phyloP scores from a whole-genome alignment of 1,140 invertebrate genomes.

The Listronotus oregonensis region DNA sequence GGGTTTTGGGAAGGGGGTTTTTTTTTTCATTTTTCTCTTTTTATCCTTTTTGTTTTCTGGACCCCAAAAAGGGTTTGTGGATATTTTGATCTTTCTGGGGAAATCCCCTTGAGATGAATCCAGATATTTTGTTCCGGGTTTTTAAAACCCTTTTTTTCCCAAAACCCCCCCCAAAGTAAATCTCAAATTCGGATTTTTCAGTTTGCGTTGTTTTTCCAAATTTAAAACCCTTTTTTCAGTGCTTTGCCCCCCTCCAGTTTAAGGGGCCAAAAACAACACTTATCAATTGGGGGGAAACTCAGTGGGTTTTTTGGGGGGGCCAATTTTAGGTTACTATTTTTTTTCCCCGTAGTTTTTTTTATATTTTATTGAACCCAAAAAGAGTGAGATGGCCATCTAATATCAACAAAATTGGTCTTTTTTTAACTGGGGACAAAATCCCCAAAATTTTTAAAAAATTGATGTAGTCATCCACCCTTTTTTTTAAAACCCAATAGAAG shows the following conservation, averaged over 20 bases:
- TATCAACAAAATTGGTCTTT: neutral
- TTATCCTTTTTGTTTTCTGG: neutral
- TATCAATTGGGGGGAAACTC: no score
- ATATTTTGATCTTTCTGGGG: neutral
- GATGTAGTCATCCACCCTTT: conserved; percentile 1
- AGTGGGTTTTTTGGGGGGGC: no score
- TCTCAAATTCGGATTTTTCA: neutral
- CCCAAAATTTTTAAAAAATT: neutral
- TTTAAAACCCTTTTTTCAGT: neutral
- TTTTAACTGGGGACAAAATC: neutral
- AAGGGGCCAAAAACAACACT: no score
- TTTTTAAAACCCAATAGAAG: neutral
- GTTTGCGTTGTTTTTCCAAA: neutral
- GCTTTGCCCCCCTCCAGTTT: no score
- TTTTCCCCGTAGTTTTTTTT: no score
- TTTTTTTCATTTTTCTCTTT: no score
- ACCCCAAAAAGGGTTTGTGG: neutral
- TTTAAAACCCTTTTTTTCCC: neutral
- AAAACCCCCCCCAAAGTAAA: neutral
- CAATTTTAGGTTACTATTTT: no score
- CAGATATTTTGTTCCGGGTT: neutral
- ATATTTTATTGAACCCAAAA: neutral
- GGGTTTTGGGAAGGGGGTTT: no score
- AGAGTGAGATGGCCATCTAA: conserved; percentile 1
- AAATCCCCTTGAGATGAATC: neutral